phyloP scores from a whole-genome alignment of 2,797 vertebrate species.

The Mormyrus hasselquistii region DNA sequence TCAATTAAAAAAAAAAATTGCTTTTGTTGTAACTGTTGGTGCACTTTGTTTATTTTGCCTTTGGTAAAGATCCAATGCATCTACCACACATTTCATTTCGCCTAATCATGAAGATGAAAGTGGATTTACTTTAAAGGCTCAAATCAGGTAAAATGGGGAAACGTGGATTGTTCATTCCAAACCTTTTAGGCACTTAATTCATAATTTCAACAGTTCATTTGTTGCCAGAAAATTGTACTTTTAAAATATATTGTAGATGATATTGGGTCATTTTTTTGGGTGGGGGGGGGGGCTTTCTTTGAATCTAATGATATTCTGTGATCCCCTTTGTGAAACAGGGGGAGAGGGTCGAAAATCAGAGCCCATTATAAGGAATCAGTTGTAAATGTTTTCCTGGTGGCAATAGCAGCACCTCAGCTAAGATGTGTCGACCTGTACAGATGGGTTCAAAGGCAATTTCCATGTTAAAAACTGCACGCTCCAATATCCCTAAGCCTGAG shows the following conservation, averaged over 20 bases:
- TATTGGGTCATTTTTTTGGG: slow-evolving; percentile 33
- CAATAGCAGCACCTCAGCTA: slow-evolving; percentile 61
- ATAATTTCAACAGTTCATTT: neutral
- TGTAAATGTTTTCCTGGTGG: slow-evolving; percentile 72
- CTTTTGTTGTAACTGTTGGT: neutral
- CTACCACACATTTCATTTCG: neutral
- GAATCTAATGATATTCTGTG: slow-evolving; percentile 54
- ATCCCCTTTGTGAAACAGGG: slow-evolving; percentile 61
- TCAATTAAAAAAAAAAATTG: neutral
- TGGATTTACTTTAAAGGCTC: neutral
- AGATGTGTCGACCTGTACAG: slow-evolving; percentile 73
- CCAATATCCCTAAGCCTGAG: slow-evolving; percentile 58
- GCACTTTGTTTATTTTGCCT: neutral
- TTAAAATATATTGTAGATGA: neutral
- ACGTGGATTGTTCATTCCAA: neutral
- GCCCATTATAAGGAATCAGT: slow-evolving; percentile 73
- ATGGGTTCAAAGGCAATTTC: slow-evolving; percentile 82
- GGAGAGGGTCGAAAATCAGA: slow-evolving; percentile 72
- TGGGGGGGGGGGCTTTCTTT: slow-evolving; percentile 36
- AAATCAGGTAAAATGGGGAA: neutral
- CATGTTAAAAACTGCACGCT: slow-evolving; percentile 70
- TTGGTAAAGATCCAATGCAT: neutral
- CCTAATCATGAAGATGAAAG: neutral
- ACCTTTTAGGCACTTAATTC: neutral
- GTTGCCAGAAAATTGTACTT: neutral